Conservation (phyloP, 2,797 vertebrate genomes). For the Coregonus ussuriensis region DNA sequence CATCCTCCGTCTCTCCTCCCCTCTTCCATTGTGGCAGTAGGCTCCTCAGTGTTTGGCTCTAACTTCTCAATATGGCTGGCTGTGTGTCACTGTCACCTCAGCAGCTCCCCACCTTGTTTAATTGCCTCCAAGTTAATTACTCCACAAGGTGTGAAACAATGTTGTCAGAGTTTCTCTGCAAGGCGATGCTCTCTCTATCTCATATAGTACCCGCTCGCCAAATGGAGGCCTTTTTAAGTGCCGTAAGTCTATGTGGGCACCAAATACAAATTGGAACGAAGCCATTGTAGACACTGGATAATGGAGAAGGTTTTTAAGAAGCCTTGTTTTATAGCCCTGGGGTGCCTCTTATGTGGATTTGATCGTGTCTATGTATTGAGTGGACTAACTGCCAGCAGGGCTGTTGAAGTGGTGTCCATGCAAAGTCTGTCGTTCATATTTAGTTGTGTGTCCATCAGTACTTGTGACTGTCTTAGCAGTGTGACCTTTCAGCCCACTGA, state of each 20-base stretch:
- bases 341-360: conserved; percentile 24
- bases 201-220: conserved; percentile 50
- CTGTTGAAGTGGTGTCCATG: conserved; percentile 42
- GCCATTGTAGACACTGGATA: background rate
- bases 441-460: conserved; percentile 41
- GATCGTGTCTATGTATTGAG: conserved; percentile 32
- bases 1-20: conserved; percentile 16
- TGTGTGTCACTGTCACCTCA: conserved; percentile 68
- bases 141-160: conserved; percentile 78
- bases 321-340: background rate
- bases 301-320: background rate
- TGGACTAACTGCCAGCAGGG: conserved; percentile 18
- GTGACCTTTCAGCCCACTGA: conserved; percentile 59
- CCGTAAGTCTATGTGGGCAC: background rate
- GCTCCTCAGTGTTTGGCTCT: conserved; percentile 44
- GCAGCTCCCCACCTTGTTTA: conserved; percentile 76
- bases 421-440: conserved; percentile 52
- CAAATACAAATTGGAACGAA: conserved; percentile 6
- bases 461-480: conserved; percentile 48
- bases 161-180: conserved; percentile 72
- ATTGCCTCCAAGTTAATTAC: conserved; percentile 80
- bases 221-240: conserved; percentile 50
- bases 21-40: conserved; percentile 36
- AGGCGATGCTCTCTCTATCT: conserved; percentile 50
- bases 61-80: conserved; percentile 50